A percentile compares a stretch with the other conserved stretches of the same genome.
Conservation (phyloP, 2,113 vertebrate species). For the Prionailurus bengalensis region DNA sequence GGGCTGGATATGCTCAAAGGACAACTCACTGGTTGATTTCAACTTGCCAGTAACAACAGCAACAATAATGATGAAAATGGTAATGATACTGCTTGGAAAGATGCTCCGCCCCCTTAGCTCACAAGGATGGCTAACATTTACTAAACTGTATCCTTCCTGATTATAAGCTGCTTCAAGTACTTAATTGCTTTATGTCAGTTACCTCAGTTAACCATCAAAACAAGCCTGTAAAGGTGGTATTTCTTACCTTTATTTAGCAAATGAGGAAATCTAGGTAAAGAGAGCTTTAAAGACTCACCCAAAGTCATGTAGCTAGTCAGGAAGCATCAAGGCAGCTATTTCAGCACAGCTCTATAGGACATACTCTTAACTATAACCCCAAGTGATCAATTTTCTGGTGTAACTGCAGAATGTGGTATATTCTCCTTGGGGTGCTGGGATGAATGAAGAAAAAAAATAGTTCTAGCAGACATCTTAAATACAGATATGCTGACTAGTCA, state of each 20-base stretch:
- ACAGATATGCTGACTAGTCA: not conserved
- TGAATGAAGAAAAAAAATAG: not conserved
- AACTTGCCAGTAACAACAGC: not conserved
- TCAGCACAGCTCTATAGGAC: not conserved
- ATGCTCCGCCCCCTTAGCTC: not conserved
- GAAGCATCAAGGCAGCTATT: not conserved
- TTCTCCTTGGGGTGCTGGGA: not conserved
- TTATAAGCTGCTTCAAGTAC: not conserved
- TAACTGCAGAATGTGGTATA: not conserved
- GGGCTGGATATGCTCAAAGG: conserved; percentile 29
- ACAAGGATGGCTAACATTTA: no score
- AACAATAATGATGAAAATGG: not conserved
- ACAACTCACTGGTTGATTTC: not conserved
- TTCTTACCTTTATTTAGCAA: not conserved
- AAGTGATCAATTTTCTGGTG: not conserved
- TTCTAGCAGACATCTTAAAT: not conserved
- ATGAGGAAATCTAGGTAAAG: not conserved
- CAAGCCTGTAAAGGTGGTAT: not conserved
- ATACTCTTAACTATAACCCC: not conserved
- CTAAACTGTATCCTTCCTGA: not conserved
- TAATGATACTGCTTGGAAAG: no score
- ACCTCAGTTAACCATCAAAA: not conserved
- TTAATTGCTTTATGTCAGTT: not conserved
- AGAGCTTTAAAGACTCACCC: not conserved
- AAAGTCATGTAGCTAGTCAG: not conserved